Evolutionary conservation across 1,140 invertebrate species (phyloP).

Genomic region (Lucilia cuprina): DNA sequence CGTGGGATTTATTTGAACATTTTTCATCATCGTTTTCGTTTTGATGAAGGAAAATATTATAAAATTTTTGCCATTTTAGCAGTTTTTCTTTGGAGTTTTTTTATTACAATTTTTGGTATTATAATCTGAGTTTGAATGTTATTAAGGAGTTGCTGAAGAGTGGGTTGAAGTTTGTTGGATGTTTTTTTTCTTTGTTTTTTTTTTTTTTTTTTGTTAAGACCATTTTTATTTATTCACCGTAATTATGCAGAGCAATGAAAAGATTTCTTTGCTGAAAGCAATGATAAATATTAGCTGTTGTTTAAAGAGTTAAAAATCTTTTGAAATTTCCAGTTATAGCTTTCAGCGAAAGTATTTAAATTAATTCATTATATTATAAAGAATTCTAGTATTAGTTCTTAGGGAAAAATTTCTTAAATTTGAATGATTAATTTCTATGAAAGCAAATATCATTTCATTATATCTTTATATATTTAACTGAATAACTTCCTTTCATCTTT

Average conservation of each 20-base stretch:
- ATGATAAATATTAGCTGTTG: not conserved
- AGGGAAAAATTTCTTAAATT: too few species aligned
- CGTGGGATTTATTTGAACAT: not conserved
- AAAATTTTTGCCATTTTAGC: not conserved
- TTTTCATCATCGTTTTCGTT: not conserved
- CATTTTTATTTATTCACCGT: not conserved
- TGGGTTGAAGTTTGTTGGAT: not conserved
- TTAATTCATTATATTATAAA: too few species aligned
- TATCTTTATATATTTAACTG: too few species aligned
- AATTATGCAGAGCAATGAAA: not conserved
- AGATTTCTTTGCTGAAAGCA: not conserved
- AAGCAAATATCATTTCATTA: too few species aligned
- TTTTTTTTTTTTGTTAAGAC: too few species aligned
- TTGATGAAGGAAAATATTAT: not conserved
- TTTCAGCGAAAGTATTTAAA: too few species aligned
- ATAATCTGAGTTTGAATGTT: not conserved
- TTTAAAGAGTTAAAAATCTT: not conserved
- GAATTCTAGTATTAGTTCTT: too few species aligned
- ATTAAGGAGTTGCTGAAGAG: not conserved
- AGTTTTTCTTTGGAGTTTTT: not conserved
- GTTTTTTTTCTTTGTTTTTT: too few species aligned
- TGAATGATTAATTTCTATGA: too few species aligned
- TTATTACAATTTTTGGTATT: not conserved
- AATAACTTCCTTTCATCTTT: too few species aligned
- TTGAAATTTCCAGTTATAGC: too few species aligned